These are phyloP conservation scores for Diorhabda carinulata DNA, from an alignment of 1,140 invertebrate species.

Conservation along the genomic window DNA sequence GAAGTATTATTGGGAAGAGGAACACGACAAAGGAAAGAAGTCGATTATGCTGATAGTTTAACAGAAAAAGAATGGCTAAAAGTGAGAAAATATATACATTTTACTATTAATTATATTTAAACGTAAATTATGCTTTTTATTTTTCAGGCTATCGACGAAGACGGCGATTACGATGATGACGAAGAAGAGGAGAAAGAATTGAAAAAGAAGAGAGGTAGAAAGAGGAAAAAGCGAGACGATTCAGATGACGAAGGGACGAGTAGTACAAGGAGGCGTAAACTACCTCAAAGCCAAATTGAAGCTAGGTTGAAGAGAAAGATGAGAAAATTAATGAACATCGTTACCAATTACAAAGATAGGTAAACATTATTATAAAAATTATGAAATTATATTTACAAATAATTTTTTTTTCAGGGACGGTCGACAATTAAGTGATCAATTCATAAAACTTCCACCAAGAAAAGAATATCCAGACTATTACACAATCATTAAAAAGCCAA, in stretches of 20 bases:
- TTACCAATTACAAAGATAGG: conserved; percentile 78
- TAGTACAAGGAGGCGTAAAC: conserved; percentile 51
- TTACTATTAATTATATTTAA: not conserved
- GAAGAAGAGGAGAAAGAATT: conserved; percentile 67
- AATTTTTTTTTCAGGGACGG: conserved; percentile 59
- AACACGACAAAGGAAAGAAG: conserved; percentile 91
- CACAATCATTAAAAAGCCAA: conserved; percentile 91
- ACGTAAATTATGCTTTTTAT: not conserved
- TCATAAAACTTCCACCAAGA: conserved; percentile 90
- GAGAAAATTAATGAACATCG: conserved; percentile 76
- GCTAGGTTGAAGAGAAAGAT: conserved; percentile 69
- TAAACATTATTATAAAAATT: conserved; percentile 34
- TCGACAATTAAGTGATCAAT: conserved; percentile 84
- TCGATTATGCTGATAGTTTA: conserved; percentile 94
- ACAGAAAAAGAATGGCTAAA: conserved; percentile 97
- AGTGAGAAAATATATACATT: conserved; percentile 47
- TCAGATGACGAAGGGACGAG: conserved; percentile 51
- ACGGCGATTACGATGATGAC: conserved; percentile 73
- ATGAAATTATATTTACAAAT: not conserved
- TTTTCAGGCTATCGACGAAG: conserved; percentile 58
- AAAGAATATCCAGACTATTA: conserved; percentile 96
- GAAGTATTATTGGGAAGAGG: conserved; percentile 85
- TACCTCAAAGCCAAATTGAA: conserved; percentile 37
- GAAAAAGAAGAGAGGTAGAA: conserved; percentile 57
- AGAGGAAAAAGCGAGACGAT: conserved; percentile 58